Percentiles rank a stretch among this genome's conserved stretches.
Conservation (phyloP, 2,113 vertebrate genomes). For the Myrmecobius fasciatus region DNA sequence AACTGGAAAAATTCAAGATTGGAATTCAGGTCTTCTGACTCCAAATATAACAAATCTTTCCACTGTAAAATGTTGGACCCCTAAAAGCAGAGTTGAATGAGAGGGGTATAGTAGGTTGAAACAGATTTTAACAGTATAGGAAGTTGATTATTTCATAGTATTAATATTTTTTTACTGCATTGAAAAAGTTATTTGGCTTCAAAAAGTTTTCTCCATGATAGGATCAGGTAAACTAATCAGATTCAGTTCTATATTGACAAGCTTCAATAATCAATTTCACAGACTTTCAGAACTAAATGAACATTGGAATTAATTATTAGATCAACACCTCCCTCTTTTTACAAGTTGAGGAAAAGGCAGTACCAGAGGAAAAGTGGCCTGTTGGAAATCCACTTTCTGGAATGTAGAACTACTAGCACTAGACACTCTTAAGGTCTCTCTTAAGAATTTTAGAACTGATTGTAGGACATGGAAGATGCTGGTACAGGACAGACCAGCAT, state of each 20-base stretch:
- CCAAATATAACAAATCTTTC: too few species aligned
- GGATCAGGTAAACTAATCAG: constrained; percentile 58
- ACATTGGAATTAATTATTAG: background rate
- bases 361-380: background rate
- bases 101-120: too few species aligned
- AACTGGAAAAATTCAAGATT: background rate
- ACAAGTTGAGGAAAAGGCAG: background rate
- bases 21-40: too few species aligned
- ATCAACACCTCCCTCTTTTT: background rate
- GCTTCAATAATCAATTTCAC: constrained; percentile 60
- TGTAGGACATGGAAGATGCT: too few species aligned
- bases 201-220: constrained; percentile 50
- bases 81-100: too few species aligned
- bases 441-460: too few species aligned
- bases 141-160: constrained; percentile 14
- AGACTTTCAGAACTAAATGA: background rate
- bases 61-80: too few species aligned
- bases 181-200: constrained; percentile 60
- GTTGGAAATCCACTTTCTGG: background rate
- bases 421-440: background rate
- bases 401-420: background rate
- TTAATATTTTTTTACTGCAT: constrained; percentile 43
- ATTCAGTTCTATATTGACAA: constrained; percentile 59
- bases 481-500: too few species aligned
- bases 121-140: background rate